Evolutionary conservation across 1,140 invertebrate genomes (phyloP).

Genomic region (Ooceraea biroi): DNA sequence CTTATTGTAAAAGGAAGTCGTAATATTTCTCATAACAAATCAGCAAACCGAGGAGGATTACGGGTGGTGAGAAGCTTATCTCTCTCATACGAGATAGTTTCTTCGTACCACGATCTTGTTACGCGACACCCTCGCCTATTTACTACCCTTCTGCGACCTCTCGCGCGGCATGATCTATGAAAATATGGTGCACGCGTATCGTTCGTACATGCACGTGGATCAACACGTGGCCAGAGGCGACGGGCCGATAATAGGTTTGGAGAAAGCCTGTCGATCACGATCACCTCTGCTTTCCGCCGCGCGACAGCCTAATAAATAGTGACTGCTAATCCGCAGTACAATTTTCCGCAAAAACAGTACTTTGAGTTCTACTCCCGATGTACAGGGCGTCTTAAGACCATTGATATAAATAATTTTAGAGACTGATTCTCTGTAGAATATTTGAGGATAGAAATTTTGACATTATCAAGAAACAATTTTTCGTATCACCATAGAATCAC

Average conservation of each 20-base stretch:
- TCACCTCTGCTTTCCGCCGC: background rate
- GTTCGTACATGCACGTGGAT: conserved; percentile 75
- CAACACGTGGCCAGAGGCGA: conserved; percentile 78
- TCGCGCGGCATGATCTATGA: conserved; percentile 63
- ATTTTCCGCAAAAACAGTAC: background rate
- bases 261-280: conserved; percentile 58
- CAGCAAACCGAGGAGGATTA: conserved; percentile 24
- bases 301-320: conserved; percentile 15
- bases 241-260: conserved; percentile 75
- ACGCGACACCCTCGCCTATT: conserved; percentile 70
- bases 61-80: conserved; percentile 53
- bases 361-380: background rate
- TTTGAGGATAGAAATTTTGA: too few species aligned
- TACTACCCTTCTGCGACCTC: conserved; percentile 55
- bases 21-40: conserved; percentile 8
- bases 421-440: too few species aligned
- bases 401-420: background rate
- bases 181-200: conserved; percentile 56
- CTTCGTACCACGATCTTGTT: conserved; percentile 68
- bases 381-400: too few species aligned
- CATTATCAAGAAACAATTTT: too few species aligned
- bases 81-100: conserved; percentile 58
- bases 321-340: background rate
- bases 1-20: background rate
- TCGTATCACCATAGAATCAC: background rate